phyloP scores from a whole-genome alignment of 2,888 invertebrate genomes.

The Lasioglossum malachurum region DNA sequence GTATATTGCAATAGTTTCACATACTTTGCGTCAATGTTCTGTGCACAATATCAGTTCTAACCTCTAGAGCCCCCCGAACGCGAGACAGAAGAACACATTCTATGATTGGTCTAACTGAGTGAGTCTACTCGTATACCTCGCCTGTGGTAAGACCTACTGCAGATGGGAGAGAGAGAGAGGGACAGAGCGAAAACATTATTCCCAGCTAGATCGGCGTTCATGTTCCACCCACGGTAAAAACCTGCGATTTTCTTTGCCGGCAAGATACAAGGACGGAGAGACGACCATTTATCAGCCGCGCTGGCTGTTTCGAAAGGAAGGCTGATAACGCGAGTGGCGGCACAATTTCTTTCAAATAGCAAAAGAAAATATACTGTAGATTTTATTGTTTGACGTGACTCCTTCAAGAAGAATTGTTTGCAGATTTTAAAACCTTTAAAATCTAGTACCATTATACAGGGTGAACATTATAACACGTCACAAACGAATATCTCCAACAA shows the following conservation, averaged over 20 bases:
- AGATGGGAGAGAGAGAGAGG: too few species aligned
- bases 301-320: constrained; percentile 57
- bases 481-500: too few species aligned
- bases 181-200: background rate
- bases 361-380: background rate
- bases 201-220: background rate
- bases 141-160: background rate
- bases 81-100: background rate
- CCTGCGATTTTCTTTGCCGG: constrained; percentile 32
- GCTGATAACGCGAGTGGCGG: constrained; percentile 59
- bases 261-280: constrained; percentile 46
- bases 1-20: too few species aligned
- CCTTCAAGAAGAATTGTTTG: background rate
- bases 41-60: background rate
- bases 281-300: constrained; percentile 66
- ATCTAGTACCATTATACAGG: too few species aligned
- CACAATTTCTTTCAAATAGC: constrained; percentile 42
- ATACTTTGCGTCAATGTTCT: background rate
- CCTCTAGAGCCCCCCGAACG: background rate
- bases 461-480: too few species aligned
- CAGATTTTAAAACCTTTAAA: background rate
- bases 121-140: background rate
- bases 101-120: too few species aligned
- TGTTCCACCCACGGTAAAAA: constrained; percentile 23
- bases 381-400: background rate